Evolutionary conservation across 2,888 invertebrate species (phyloP).

Genomic region (Bimastos eiseni): DNA sequence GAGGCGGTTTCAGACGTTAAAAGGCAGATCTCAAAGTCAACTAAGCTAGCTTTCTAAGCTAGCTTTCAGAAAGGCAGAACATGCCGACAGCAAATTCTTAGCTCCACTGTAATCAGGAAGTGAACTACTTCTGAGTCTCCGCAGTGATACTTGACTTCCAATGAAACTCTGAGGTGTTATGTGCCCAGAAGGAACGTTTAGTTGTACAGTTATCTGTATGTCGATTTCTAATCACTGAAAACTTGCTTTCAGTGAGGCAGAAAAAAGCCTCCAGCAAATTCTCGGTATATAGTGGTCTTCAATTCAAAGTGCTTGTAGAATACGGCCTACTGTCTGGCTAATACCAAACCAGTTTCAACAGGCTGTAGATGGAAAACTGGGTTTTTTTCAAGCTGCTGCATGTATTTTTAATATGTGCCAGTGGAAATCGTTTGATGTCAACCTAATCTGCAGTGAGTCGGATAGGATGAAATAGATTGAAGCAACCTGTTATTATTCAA

Average conservation of each 20-base stretch:
- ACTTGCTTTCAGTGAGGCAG: not conserved
- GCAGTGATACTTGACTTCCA: not conserved
- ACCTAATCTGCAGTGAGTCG: not conserved
- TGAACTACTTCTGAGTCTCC: not conserved
- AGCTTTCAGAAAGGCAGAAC: not conserved
- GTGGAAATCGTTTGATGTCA: not conserved
- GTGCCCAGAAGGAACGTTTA: not conserved
- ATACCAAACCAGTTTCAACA: not conserved
- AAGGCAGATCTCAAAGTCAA: not conserved
- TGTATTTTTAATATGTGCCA: not conserved
- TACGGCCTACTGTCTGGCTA: not conserved
- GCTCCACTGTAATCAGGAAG: not conserved
- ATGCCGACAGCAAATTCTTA: not conserved
- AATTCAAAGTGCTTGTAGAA: not conserved
- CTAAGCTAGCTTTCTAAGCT: not conserved
- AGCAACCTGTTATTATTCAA: not conserved
- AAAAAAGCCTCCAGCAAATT: conserved; percentile 1
- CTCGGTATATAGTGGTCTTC: not conserved
- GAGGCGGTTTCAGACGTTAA: not conserved
- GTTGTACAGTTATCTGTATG: not conserved
- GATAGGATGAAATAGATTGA: not conserved
- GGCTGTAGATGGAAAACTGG: not conserved
- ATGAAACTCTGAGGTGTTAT: too few species aligned
- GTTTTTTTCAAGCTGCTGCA: not conserved
- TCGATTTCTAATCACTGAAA: not conserved